phyloP scores from a whole-genome alignment of 1,140 invertebrate genomes.

The Camponotus vicinus region DNA sequence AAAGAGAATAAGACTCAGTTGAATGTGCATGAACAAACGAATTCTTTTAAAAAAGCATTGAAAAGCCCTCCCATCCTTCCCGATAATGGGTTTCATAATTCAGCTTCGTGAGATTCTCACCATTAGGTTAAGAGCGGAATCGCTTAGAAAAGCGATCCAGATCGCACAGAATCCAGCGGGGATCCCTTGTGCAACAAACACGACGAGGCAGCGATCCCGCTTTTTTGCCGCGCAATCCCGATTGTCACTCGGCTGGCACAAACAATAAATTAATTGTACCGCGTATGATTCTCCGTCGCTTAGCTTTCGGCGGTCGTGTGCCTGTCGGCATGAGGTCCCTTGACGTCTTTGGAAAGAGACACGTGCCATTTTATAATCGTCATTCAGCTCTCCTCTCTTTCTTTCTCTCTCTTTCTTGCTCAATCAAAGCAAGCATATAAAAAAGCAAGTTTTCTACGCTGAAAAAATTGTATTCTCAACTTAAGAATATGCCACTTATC shows the following conservation, averaged over 20 bases:
- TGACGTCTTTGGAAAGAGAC: slow-evolving; percentile 64
- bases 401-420: neutral
- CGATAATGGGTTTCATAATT: slow-evolving; percentile 32
- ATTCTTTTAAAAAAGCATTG: neutral
- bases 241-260: slow-evolving; percentile 73
- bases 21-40: neutral
- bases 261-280: slow-evolving; percentile 80
- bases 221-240: slow-evolving; percentile 59
- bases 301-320: slow-evolving; percentile 80
- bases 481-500: too few relatives aligned
- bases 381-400: slow-evolving; percentile 22
- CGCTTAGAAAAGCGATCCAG: slow-evolving; percentile 45
- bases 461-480: too few relatives aligned
- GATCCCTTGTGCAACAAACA: slow-evolving; percentile 42
- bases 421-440: slow-evolving; percentile 58
- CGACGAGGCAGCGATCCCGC: slow-evolving; percentile 69
- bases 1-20: neutral
- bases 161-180: slow-evolving; percentile 52
- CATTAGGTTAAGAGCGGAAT: slow-evolving; percentile 28
- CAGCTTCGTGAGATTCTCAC: slow-evolving; percentile 47
- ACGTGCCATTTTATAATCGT: slow-evolving; percentile 82
- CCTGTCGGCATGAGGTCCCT: slow-evolving; percentile 79
- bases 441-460: slow-evolving; percentile 68
- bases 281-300: slow-evolving; percentile 69
- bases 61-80: too few relatives aligned